Conservation (phyloP, 1,140 invertebrate genomes). For the Aphelenchoides besseyi region DNA sequence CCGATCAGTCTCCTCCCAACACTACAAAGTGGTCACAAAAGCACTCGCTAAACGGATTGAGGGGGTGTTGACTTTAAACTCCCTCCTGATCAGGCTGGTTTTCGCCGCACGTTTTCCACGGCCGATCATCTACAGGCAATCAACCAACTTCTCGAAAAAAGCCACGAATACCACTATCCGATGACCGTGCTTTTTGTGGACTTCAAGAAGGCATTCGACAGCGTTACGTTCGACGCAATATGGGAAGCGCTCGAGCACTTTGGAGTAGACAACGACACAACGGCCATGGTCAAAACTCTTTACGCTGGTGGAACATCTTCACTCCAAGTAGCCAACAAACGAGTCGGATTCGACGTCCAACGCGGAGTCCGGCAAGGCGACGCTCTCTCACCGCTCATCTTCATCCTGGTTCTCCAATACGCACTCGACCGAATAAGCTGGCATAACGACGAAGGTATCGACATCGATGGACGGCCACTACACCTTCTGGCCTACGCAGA, state of each 20-base stretch:
- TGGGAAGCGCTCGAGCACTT: constrained; percentile 28
- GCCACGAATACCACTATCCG: background rate
- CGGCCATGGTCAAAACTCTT: constrained; percentile 28
- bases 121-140: constrained; percentile 37
- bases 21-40: constrained; percentile 22
- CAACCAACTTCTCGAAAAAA: constrained; percentile 20
- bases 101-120: constrained; percentile 30
- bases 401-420: constrained; percentile 16
- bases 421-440: constrained; percentile 9
- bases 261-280: constrained; percentile 28
- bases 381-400: constrained; percentile 22
- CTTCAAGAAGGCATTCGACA: constrained; percentile 44
- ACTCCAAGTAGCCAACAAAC: background rate
- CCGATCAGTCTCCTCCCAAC: constrained; percentile 29
- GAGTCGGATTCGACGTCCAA: constrained; percentile 8
- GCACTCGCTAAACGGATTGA: constrained; percentile 17
- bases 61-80: background rate
- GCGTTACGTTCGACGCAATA: constrained; percentile 10
- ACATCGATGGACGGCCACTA: constrained; percentile 1
- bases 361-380: constrained; percentile 25
- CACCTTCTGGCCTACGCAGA: constrained; percentile 15
- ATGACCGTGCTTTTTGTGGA: constrained; percentile 36
- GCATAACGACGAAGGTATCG: constrained; percentile 3
- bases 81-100: constrained; percentile 38
- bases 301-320: constrained; percentile 23